These are phyloP conservation scores for Tethya wilhelma DNA, from an alignment of 37 sponge, comb jelly and placozoan genomes.

Conservation along the genomic window DNA sequence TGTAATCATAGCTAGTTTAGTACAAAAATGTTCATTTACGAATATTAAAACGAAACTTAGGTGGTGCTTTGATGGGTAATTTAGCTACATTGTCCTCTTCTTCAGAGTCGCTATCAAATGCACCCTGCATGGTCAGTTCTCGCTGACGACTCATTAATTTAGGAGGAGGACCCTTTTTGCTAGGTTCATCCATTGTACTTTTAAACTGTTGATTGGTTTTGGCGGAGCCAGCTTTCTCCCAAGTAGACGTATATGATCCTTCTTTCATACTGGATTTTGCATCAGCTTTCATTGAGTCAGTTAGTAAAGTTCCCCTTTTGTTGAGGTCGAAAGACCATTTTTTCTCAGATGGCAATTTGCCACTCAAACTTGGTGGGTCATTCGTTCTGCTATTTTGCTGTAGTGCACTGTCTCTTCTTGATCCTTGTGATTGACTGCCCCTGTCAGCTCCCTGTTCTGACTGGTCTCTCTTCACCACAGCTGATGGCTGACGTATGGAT, in stretches of 20 bases:
- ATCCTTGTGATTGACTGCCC: not conserved
- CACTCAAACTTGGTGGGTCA: not conserved
- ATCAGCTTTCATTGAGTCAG: too few relatives aligned
- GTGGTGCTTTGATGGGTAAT: not conserved
- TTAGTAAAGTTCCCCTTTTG: not conserved
- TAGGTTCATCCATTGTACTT: too few relatives aligned
- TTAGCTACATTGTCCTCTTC: slow-evolving; percentile 24
- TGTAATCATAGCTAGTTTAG: not conserved
- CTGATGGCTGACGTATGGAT: not conserved
- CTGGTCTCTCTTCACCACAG: not conserved
- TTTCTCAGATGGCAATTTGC: not conserved
- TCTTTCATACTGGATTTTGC: not conserved
- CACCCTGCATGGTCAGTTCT: slow-evolving; percentile 30
- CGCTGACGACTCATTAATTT: slow-evolving; percentile 42
- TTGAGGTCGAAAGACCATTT: not conserved
- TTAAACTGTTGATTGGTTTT: too few relatives aligned
- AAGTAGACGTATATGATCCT: not conserved
- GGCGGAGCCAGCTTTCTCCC: not conserved
- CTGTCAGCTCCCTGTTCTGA: too few relatives aligned
- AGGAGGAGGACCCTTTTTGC: slow-evolving; percentile 30
- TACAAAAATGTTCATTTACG: too few relatives aligned
- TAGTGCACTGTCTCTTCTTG: too few relatives aligned
- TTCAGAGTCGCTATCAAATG: slow-evolving; percentile 14
- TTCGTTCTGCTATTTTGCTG: not conserved
- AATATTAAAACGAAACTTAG: slow-evolving; percentile 4